Conservation (phyloP, 2,113 vertebrate species). For the Cyprinodon brontotheroides region DNA sequence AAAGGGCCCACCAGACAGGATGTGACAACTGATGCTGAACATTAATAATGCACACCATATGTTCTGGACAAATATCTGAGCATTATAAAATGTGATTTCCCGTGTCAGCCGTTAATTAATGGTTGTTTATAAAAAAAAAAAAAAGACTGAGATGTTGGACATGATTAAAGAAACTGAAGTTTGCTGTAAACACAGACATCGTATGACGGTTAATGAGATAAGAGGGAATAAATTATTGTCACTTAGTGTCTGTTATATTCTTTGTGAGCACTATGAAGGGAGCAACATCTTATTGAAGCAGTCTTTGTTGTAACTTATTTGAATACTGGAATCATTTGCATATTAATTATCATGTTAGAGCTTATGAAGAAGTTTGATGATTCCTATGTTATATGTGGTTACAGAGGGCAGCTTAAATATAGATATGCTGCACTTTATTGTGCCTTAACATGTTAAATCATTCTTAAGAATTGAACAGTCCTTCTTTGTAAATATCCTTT, state of each 20-base stretch:
- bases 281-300: constrained; percentile 52
- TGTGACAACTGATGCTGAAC: constrained; percentile 70
- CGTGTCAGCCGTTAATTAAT: constrained; percentile 74
- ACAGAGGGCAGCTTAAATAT: constrained; percentile 11
- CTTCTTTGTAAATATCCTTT: neutral
- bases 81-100: constrained; percentile 75
- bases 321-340: constrained; percentile 55
- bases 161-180: constrained; percentile 67
- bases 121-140: constrained; percentile 66
- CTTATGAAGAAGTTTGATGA: constrained; percentile 7
- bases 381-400: neutral
- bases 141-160: constrained; percentile 67
- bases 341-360: constrained; percentile 35
- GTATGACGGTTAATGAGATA: constrained; percentile 54
- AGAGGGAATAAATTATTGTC: constrained; percentile 66
- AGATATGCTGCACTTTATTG: neutral
- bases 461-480: neutral
- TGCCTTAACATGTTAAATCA: neutral
- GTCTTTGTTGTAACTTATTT: constrained; percentile 55
- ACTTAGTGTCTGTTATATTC: constrained; percentile 53
- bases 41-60: constrained; percentile 76
- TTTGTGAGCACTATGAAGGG: constrained; percentile 39
- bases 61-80: constrained; percentile 66
- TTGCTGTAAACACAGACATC: constrained; percentile 59
- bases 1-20: constrained; percentile 43